Conservation (phyloP, 2,888 invertebrate genomes). For the Muscina levida region DNA sequence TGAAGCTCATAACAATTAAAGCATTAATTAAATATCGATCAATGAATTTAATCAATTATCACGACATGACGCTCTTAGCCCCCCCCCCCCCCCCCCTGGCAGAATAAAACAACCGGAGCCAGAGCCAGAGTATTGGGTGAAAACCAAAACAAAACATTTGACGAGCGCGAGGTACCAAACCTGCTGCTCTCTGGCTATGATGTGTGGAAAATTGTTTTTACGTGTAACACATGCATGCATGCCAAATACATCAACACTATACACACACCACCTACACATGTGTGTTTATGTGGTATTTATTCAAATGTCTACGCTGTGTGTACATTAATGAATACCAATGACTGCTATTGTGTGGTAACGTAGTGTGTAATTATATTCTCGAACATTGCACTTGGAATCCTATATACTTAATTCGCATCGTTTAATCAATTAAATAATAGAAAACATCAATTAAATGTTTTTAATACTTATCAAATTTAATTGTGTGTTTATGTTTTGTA, state of each 20-base stretch:
- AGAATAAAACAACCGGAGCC: too few species aligned
- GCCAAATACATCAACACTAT: too few species aligned
- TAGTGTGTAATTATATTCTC: conserved; percentile 9
- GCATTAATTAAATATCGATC: conserved; percentile 41
- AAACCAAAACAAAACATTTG: too few species aligned
- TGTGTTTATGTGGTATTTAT: neutral
- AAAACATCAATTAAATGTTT: conserved; percentile 53
- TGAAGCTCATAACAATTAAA: conserved; percentile 22
- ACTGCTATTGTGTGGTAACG: too few species aligned
- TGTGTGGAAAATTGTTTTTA: conserved; percentile 27
- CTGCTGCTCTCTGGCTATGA: neutral
- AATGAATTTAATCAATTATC: conserved; percentile 49
- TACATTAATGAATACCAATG: too few species aligned
- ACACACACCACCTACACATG: neutral
- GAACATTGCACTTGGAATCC: neutral
- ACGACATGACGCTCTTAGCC: neutral
- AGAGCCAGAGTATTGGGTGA: too few species aligned
- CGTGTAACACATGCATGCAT: too few species aligned
- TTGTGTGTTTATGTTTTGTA: conserved; percentile 36
- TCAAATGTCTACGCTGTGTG: too few species aligned
- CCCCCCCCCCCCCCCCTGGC: too few species aligned
- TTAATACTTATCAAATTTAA: conserved; percentile 43
- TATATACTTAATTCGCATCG: conserved; percentile 35
- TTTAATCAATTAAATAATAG: conserved; percentile 53
- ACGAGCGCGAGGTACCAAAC: too few species aligned